A percentile compares a stretch with the other conserved stretches of the same genome.
These are phyloP conservation scores for Clepsis dumicolana DNA, from an alignment of 2,888 invertebrate genomes.

Conservation along the genomic window DNA sequence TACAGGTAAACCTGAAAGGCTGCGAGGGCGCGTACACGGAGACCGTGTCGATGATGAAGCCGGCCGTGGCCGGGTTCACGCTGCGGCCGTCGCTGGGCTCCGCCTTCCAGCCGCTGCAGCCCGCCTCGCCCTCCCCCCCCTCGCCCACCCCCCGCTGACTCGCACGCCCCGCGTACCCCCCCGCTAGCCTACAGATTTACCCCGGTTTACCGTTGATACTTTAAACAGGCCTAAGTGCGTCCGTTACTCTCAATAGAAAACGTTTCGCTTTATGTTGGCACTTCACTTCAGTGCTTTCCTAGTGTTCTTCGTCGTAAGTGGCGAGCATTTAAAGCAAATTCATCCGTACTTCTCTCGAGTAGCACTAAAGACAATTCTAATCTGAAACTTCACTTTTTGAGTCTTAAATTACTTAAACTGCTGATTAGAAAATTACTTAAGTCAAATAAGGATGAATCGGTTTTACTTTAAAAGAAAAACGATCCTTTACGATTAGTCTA, in stretches of 20 bases:
- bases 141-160: slow-evolving; percentile 46
- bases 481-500: neutral
- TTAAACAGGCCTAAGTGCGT: neutral
- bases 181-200: neutral
- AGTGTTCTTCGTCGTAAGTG: neutral
- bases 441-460: neutral
- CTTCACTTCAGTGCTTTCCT: neutral
- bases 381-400: no score
- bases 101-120: slow-evolving; percentile 91
- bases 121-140: slow-evolving; percentile 52
- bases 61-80: slow-evolving; percentile 89
- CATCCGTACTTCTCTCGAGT: neutral
- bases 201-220: neutral
- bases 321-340: neutral
- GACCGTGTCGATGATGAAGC: slow-evolving; percentile 82
- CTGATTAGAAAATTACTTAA: neutral
- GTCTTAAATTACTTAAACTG: neutral
- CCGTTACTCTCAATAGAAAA: neutral
- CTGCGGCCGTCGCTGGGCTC: slow-evolving; percentile 92
- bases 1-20: slow-evolving; percentile 88
- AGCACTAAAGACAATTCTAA: neutral
- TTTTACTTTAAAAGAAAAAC: neutral
- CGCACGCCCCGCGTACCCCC: slow-evolving; percentile 3
- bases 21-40: slow-evolving; percentile 75
- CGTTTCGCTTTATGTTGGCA: neutral